These are phyloP conservation scores for Orgyia antiqua DNA, from an alignment of 2,888 invertebrate genomes.

Conservation along the genomic window DNA sequence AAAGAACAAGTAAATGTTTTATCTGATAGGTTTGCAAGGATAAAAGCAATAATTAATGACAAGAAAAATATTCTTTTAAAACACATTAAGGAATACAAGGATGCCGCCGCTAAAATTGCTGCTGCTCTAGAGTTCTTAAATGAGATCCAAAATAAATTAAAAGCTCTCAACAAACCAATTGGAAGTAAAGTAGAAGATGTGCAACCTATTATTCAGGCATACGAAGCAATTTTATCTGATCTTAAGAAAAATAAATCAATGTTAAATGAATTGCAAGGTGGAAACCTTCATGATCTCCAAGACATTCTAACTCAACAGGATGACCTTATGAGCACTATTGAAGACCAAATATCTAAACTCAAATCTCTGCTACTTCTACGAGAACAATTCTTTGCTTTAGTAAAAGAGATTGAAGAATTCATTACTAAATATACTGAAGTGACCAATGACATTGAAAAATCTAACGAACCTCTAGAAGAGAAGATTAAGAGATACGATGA, in stretches of 20 bases:
- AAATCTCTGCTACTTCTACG: slow-evolving; percentile 87
- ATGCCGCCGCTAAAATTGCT: slow-evolving; percentile 87
- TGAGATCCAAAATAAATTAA: slow-evolving; percentile 89
- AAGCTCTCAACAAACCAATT: slow-evolving; percentile 90
- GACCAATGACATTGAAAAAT: slow-evolving; percentile 90
- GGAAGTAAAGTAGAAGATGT: slow-evolving; percentile 94
- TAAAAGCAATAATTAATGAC: slow-evolving; percentile 86
- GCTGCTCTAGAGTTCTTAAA: slow-evolving; percentile 89
- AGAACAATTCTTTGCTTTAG: slow-evolving; percentile 91
- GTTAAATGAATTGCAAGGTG: slow-evolving; percentile 86
- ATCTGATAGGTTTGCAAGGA: slow-evolving; percentile 86
- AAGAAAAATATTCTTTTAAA: slow-evolving; percentile 85
- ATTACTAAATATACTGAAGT: slow-evolving; percentile 92
- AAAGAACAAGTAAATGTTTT: slow-evolving; percentile 88
- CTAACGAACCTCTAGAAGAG: slow-evolving; percentile 88
- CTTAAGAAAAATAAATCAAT: slow-evolving; percentile 87
- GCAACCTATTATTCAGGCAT: slow-evolving; percentile 86
- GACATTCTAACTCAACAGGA: slow-evolving; percentile 89
- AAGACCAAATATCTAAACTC: slow-evolving; percentile 90
- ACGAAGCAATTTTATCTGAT: slow-evolving; percentile 87
- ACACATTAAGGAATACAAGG: slow-evolving; percentile 88
- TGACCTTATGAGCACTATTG: slow-evolving; percentile 89
- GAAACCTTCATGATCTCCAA: slow-evolving; percentile 87
- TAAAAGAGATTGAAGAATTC: slow-evolving; percentile 92
- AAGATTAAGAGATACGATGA: slow-evolving; percentile 93